Evolutionary conservation across 2,888 invertebrate genomes (phyloP), one percentile per base, ranked within the genome.

Genomic region (Drosophila borborema): DNA sequence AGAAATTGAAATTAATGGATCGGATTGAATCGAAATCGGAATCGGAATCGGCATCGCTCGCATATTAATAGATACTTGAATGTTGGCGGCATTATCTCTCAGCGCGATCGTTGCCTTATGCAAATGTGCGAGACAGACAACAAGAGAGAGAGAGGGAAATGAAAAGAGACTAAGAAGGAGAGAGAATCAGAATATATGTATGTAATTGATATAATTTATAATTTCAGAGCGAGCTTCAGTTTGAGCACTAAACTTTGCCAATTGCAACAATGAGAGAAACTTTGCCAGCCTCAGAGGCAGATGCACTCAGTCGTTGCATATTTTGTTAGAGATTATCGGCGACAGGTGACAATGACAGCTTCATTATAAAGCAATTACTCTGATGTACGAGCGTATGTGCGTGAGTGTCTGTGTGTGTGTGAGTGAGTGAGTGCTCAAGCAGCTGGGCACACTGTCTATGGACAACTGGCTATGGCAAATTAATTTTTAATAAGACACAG

Each of bases 271-370:
- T 46, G 34, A 45, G 23, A 16, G 23, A 46, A 48, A 31, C 40
- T 66, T 40, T 45, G 54, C 43, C 62, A 55, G 38, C 43, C 43
- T 64, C 38, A 45, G 55, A 34, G 56, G 34, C 38, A 59, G 58
- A 55, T 65, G 23, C 38, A 48, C 48, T 48, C 38, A 18, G 34
- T 55, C 14, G n/a, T 20, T 18, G 23, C 74, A 56, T 68, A 82
- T 73, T 76, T 69, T 80, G 76, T 80, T 75, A 79, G 85, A 89
- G 87, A 84, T 87, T 83, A 88, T 74, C 82, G 74, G 55, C 81
- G 91, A 87, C 91, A 91, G 91, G 91, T 91, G 91, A 91, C 91
- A 91, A 86, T 90, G 91, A 91, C 91, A 91, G 87, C 91, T 91
- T 90, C 85, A 91, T 91, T 91, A 91, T 89, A 89, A 80, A 82